Conservation (phyloP, 2,797 vertebrate species). For the Anisognathus igniventris region DNA sequence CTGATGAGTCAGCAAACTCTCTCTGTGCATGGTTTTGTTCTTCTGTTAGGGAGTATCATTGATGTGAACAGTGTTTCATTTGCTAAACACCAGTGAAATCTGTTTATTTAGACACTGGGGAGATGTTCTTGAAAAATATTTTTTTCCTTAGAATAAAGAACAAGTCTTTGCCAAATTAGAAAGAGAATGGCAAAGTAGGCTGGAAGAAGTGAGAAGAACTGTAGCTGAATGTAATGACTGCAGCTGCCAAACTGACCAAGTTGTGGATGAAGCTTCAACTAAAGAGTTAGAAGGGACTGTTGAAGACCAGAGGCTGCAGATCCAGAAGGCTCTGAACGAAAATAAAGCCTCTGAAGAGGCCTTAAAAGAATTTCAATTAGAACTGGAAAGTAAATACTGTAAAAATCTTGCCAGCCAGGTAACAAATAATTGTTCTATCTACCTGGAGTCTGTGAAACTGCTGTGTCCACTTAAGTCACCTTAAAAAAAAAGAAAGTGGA, state of each 20-base stretch:
- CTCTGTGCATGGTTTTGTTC: not conserved
- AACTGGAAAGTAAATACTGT: constrained; percentile 77
- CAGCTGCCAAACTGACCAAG: constrained; percentile 78
- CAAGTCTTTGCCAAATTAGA: constrained; percentile 74
- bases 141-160: constrained; percentile 67
- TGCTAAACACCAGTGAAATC: not conserved
- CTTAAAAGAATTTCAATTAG: constrained; percentile 72
- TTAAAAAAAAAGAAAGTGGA: not conserved
- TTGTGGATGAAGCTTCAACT: constrained; percentile 14
- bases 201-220: constrained; percentile 70
- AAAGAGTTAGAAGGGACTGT: constrained; percentile 69
- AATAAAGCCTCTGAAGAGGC: constrained; percentile 72
- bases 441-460: not conserved
- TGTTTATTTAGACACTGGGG: not conserved
- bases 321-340: constrained; percentile 74
- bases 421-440: constrained; percentile 2
- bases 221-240: constrained; percentile 60
- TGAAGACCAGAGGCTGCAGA: constrained; percentile 69
- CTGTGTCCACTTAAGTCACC: not conserved
- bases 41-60: not conserved
- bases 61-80: not conserved
- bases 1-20: not conserved
- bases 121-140: not conserved
- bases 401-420: constrained; percentile 79
- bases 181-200: constrained; percentile 76